phyloP scores from a whole-genome alignment of 2,113 vertebrate genomes.

The Chamaetylas fuelleborni region DNA sequence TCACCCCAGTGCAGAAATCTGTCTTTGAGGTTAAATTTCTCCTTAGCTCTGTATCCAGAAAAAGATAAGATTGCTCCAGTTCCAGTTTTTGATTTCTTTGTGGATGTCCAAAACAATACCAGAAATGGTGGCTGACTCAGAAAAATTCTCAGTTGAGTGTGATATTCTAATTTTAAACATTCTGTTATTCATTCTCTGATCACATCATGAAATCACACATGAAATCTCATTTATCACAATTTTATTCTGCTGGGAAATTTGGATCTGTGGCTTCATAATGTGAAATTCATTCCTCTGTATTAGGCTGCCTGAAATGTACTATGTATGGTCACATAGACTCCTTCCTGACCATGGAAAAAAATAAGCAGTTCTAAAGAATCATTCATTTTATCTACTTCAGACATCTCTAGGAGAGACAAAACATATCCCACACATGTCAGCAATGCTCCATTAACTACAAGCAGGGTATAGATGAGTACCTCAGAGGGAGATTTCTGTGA shows the following conservation, averaged over 20 bases:
- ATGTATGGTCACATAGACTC: neutral
- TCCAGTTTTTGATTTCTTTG: neutral
- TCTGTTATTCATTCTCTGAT: neutral
- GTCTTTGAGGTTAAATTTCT: neutral
- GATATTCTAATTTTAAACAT: neutral
- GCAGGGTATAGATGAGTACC: neutral
- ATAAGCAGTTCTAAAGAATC: neutral
- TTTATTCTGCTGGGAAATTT: neutral
- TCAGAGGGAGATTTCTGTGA: neutral
- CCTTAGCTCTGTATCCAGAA: neutral
- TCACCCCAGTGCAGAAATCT: neutral
- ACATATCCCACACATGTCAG: neutral
- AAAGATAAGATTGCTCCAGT: neutral
- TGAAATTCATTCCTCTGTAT: neutral
- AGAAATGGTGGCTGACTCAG: neutral
- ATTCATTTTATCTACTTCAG: neutral
- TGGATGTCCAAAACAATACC: neutral
- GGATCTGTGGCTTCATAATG: neutral
- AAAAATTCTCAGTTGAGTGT: neutral
- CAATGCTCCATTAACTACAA: neutral
- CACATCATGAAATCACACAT: neutral
- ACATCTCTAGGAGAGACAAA: neutral
- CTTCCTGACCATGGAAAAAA: neutral
- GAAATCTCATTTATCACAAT: neutral
- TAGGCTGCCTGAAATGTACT: neutral